Evolutionary conservation across 2,113 vertebrate genomes (phyloP).

Genomic region (Cyprinodon tularosa): DNA sequence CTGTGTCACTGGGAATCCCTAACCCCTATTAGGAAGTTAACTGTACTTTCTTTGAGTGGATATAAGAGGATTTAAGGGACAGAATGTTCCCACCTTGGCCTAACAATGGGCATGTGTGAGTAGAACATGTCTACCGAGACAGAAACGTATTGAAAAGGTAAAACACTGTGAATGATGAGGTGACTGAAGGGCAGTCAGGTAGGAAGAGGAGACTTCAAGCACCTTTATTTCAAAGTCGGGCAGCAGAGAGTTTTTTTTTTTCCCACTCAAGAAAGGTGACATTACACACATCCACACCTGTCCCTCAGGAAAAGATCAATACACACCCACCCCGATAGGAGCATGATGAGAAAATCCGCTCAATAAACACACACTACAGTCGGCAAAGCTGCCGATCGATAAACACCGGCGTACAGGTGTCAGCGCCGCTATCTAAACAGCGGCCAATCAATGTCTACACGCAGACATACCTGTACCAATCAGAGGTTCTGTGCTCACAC

Average conservation of each 20-base stretch:
- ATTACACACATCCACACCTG: constrained; percentile 28
- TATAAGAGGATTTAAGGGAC: constrained; percentile 48
- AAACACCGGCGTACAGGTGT: constrained; percentile 71
- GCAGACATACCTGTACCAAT: constrained; percentile 67
- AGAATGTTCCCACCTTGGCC: constrained; percentile 50
- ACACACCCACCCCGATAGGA: constrained; percentile 45
- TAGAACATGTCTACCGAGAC: constrained; percentile 31
- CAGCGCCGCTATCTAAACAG: constrained; percentile 61
- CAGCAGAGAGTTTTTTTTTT: constrained; percentile 29
- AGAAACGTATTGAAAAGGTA: constrained; percentile 45
- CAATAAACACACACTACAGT: constrained; percentile 36
- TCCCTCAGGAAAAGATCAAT: constrained; percentile 63
- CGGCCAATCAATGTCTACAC: constrained; percentile 67
- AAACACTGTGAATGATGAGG: constrained; percentile 38
- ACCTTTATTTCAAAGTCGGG: constrained; percentile 61
- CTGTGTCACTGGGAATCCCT: constrained; percentile 16
- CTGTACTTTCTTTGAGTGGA: constrained; percentile 31
- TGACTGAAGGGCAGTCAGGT: constrained; percentile 49
- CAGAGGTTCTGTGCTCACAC: constrained; percentile 43
- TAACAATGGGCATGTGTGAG: constrained; percentile 55
- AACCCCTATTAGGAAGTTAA: constrained; percentile 18
- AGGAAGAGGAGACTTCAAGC: constrained; percentile 45
- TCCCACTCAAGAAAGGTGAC: not conserved
- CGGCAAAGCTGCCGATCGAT: constrained; percentile 58
- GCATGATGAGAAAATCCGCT: constrained; percentile 40